Evolutionary conservation across 2,113 vertebrate species (phyloP).

Genomic region (Aythya baeri): DNA sequence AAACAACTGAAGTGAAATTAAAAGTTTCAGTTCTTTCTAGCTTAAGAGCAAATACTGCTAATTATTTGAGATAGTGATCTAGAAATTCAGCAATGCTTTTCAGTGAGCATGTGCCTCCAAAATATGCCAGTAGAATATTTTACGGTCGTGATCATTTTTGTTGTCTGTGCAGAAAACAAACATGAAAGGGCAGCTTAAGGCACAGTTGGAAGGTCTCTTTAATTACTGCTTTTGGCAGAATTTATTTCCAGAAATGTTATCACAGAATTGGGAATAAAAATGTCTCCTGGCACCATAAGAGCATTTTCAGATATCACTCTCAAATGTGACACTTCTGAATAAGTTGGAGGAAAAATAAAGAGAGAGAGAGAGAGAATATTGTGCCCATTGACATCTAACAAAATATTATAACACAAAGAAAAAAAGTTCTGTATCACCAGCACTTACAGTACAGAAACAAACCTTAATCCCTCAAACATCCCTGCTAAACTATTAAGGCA

Average conservation of each 20-base stretch:
- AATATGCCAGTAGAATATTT: conserved; percentile 13
- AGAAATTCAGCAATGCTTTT: neutral
- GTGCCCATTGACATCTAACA: neutral
- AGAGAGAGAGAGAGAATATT: neutral
- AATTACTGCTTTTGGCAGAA: conserved; percentile 34
- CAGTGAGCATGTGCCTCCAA: neutral
- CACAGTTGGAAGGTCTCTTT: conserved; percentile 20
- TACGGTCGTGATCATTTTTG: conserved; percentile 23
- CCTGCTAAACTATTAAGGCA: neutral
- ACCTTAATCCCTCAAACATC: neutral
- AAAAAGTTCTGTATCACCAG: neutral
- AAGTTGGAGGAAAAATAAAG: neutral
- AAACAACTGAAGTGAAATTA: neutral
- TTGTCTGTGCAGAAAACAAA: conserved; percentile 45
- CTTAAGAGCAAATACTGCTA: conserved; percentile 1
- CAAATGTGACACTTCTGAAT: neutral
- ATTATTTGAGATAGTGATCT: neutral
- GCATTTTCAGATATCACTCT: conserved; percentile 6
- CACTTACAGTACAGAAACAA: neutral
- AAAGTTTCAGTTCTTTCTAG: neutral
- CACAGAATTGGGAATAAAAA: conserved; percentile 36
- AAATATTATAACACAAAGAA: neutral
- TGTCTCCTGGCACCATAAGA: neutral
- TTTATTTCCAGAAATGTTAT: conserved; percentile 24
- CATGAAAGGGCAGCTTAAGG: neutral